phyloP scores from a whole-genome alignment of 2,888 invertebrate genomes.

The Notocelia uddmanniana region DNA sequence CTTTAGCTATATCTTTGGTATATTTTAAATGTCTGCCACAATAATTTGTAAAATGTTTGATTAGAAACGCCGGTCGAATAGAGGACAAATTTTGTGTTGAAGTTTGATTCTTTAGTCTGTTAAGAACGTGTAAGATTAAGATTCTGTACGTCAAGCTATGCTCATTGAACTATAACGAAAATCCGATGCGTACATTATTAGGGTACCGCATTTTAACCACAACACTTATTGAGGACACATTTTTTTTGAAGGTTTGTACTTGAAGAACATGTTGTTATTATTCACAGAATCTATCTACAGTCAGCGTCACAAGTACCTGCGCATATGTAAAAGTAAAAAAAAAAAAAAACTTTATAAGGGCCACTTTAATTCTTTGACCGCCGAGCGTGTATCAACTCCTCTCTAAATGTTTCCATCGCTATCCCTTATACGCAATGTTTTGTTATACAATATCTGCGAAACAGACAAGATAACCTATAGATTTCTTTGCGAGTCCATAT shows the following conservation, averaged over 20 bases:
- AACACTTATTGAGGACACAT: background rate
- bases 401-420: no score
- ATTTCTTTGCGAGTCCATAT: background rate
- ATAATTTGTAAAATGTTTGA: background rate
- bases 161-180: conserved; percentile 23
- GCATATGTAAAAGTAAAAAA: no score
- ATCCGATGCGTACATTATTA: conserved; percentile 28
- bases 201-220: background rate
- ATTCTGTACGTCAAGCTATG: conserved; percentile 3
- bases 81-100: background rate
- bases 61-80: background rate
- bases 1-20: background rate
- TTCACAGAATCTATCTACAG: no score
- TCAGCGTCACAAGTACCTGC: no score
- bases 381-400: no score
- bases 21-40: background rate
- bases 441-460: no score
- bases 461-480: background rate
- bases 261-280: no score
- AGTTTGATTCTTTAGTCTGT: background rate
- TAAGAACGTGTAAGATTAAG: conserved; percentile 11
- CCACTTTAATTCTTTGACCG: no score
- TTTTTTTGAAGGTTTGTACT: no score
- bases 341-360: no score
- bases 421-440: no score